Evolutionary conservation across 1,140 invertebrate genomes (phyloP), one percentile per base, ranked within the genome.

Genomic region (Eurosta solidaginis): DNA sequence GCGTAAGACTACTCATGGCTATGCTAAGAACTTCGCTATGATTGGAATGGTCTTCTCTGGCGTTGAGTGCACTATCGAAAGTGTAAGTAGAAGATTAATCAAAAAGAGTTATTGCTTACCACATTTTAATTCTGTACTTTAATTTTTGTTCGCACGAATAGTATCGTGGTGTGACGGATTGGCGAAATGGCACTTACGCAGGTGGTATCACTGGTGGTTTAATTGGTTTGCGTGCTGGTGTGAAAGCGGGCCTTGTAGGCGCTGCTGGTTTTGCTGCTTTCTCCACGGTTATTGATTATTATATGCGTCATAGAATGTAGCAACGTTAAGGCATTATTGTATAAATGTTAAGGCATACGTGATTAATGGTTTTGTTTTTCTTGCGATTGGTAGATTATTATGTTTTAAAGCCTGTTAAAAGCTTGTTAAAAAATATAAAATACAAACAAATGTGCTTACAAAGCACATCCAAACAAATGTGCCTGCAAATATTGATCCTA

Each of bases 21-120:
- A 99, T 89, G 97, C 95, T 0, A 99, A 99, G 89, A 99, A 98
- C 88, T 99, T 99, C 92, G 98, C 97, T 22, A 90, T 98, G 59
- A 91, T 99, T 81, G 98, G 98, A 77, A 92, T 93, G 25, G 91
- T 99, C 68, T 99, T 99, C 90, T 93, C 97, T 40, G 94, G 93
- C 7, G 92, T 97, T 10, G 97, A 98, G 89, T 99, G 97, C 87
- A 91, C 92, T 22, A 95, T 98, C 86, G 97, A 99, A 92, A 92
- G 92, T 77, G 95, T 96, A 88, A 90, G 89, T 88, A 73, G n/a
- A n/a, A 10, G 14, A 14, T 12, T 10, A 42, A 10, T 29, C 45
- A 75, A 45, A 45, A 44, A 17, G 29, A 76, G 40, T 0, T 12
- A 40, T 40, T 74, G 1, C 17, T 68, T 68, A 68, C 25, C 27